Base-by-base conservation (phyloP, 2,797 vertebrate species). In the Alectoris magna region DNA sequence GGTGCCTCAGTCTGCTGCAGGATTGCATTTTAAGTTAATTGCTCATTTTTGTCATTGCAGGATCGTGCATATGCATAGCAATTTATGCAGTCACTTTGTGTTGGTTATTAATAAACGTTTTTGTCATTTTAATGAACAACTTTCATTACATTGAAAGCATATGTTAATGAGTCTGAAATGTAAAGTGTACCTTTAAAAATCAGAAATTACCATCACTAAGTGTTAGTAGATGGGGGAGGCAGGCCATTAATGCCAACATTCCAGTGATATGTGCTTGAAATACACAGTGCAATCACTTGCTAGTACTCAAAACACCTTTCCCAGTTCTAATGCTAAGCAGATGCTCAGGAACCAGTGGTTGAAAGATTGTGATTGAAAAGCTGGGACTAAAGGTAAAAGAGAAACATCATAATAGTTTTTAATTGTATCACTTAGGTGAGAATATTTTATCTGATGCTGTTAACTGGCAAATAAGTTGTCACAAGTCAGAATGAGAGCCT, bases 111-210 rank as follows among this genome's bases (percentile, higher is more conserved):
- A 49, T 39, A 56, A 87, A 93, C 55, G 11, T 29, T 82, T 88
- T 90, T 77, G 60, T 62, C 64, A 74, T 63, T 73, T 88, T 31
- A 80, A 90, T 87, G 34, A 74, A 59, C 63, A 81, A 82, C 49
- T 88, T 90, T 66, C n/a, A 26, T 8, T 55, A 46, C 14, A 66
- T 41, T 62, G 51, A 66, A 93, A 86, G 77, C 17, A 10, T n/a
- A 44, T 2, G 1, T 77, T 76, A 38, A 69, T 26, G 49, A 68
- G 48, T 64, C 84, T 67, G 39, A 90, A 90, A 86, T 34, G 43
- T n/a, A 81, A 89, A 84, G 10, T 29, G 26, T 62, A 14, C 18
- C 36, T 85, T 85, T 51, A 48, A 86, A 86, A 88, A 75, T 6
- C 63, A 86, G 82, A 72, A 74, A 67, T 67, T 41, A 39, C 23